These are phyloP conservation scores for Metellina segmentata DNA, from an alignment of 2,888 invertebrate species.

Conservation along the genomic window DNA sequence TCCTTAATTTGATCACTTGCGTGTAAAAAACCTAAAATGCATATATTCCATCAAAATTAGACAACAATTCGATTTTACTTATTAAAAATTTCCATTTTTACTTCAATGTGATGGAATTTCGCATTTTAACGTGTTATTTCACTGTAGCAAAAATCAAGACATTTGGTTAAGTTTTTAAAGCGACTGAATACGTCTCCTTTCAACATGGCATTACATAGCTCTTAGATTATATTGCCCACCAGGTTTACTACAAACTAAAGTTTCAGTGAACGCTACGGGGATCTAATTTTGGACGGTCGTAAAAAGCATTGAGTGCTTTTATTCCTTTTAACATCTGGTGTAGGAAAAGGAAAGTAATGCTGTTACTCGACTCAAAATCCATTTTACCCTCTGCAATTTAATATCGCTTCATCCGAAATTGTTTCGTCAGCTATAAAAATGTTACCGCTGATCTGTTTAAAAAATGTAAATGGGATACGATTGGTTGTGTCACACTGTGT, in stretches of 20 bases:
- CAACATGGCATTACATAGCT: neutral
- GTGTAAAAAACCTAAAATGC: too few species aligned
- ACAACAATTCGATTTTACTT: too few species aligned
- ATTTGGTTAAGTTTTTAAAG: neutral
- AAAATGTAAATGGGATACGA: too few species aligned
- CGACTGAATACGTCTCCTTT: neutral
- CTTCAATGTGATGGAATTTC: neutral
- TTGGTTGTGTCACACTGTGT: too few species aligned
- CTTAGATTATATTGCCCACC: neutral
- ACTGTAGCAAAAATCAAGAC: neutral
- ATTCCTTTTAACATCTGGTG: constrained; percentile 15
- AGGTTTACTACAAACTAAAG: neutral
- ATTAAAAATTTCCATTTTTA: too few species aligned
- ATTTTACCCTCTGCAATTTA: neutral
- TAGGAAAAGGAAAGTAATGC: neutral
- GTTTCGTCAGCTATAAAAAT: too few species aligned
- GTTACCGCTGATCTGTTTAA: too few species aligned
- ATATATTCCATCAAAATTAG: too few species aligned
- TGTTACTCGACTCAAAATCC: neutral
- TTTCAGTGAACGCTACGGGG: neutral
- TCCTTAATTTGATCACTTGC: too few species aligned
- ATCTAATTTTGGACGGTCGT: constrained; percentile 1
- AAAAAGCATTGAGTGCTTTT: constrained; percentile 4
- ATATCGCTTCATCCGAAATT: too few species aligned
- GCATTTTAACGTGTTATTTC: neutral